Conservation (phyloP, 1,140 invertebrate species). For the Brachionus koreanus region DNA sequence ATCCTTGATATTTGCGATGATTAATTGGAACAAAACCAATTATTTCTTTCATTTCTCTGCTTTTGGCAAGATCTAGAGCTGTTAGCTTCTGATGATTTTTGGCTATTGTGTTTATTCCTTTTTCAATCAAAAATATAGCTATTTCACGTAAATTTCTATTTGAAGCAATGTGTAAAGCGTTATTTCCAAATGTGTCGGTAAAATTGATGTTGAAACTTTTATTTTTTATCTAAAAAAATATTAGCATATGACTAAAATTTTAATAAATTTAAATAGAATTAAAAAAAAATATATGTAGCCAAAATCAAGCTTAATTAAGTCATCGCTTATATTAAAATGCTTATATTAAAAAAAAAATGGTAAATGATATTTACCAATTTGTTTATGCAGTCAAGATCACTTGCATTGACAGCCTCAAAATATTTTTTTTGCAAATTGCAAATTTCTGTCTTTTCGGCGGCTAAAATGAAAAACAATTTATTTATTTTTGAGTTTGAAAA, state of each 20-base stretch:
- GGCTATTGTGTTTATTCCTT: conserved; percentile 59
- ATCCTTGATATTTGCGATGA: conserved; percentile 35
- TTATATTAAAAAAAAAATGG: neutral
- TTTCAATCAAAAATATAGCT: conserved; percentile 67
- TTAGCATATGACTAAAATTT: conserved; percentile 14
- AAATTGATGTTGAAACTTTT: conserved; percentile 59
- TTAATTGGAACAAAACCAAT: conserved; percentile 28
- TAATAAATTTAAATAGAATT: conserved; percentile 12
- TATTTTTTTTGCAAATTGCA: conserved; percentile 60
- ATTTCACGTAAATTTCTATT: conserved; percentile 66
- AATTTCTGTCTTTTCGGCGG: conserved; percentile 64
- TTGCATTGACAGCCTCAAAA: conserved; percentile 64
- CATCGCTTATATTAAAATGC: too few relatives aligned
- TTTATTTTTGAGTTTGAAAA: too few relatives aligned
- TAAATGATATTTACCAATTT: conserved; percentile 58
- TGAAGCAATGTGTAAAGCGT: conserved; percentile 67
- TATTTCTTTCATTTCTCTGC: conserved; percentile 62
- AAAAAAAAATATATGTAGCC: neutral
- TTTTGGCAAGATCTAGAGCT: conserved; percentile 64
- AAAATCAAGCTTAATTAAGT: neutral
- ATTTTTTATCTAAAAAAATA: conserved; percentile 53
- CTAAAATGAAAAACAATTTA: too few relatives aligned
- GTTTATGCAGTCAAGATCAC: conserved; percentile 62
- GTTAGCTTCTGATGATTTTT: conserved; percentile 59
- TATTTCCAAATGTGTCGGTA: conserved; percentile 65